A percentile compares a stretch with the other conserved stretches of the same genome.
Conservation (phyloP, 2,797 vertebrate species). For the Parauchenoglanis punctatus region DNA sequence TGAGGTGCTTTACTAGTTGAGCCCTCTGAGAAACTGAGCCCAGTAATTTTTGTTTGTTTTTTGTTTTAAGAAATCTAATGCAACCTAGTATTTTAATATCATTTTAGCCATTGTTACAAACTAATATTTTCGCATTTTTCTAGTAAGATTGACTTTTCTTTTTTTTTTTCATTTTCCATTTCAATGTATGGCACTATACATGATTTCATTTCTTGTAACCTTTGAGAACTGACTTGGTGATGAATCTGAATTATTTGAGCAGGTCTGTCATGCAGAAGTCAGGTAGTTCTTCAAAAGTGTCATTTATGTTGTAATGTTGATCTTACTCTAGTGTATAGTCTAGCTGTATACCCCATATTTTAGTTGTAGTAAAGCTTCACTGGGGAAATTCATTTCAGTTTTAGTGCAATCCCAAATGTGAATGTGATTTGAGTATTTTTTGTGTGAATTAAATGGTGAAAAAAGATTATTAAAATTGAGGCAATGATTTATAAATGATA, state of each 20-base stretch:
- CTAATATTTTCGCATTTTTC: background rate
- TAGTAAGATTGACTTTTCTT: background rate
- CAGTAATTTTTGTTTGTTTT: background rate
- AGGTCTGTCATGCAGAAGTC: background rate
- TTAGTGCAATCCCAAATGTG: background rate
- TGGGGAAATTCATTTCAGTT: background rate
- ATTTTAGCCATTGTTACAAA: background rate
- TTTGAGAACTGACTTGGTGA: background rate
- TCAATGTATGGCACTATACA: too few relatives aligned
- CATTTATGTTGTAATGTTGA: background rate
- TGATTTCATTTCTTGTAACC: background rate
- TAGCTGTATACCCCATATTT: background rate
- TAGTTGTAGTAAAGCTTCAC: background rate
- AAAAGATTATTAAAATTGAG: background rate
- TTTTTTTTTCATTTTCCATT: background rate
- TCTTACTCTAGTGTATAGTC: background rate
- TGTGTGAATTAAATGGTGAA: background rate
- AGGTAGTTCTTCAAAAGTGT: background rate
- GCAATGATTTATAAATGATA: background rate
- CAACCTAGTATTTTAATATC: background rate
- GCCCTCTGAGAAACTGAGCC: background rate
- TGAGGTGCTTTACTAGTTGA: slow-evolving; percentile 24
- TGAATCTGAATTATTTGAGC: background rate
- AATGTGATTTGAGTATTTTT: background rate
- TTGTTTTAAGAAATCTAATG: background rate